A percentile compares a stretch with the other conserved stretches of the same genome.
Evolutionary conservation across 2,797 vertebrate genomes (phyloP).

Genomic region (Syngnathus rostellatus): DNA sequence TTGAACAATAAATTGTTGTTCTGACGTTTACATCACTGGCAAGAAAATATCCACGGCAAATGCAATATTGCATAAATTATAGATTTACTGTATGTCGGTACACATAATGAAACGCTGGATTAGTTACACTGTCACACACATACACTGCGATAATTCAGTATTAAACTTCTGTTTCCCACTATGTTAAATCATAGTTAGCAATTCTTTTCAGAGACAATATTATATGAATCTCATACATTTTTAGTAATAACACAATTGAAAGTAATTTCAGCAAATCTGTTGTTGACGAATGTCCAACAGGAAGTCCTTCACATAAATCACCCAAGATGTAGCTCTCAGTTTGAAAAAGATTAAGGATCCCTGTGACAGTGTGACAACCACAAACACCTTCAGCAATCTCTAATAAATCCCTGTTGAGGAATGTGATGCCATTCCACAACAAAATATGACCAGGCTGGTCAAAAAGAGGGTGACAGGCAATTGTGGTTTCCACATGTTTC

Average conservation of each 20-base stretch:
- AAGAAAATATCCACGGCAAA: background rate
- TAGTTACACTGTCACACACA: conserved; percentile 23
- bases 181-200: too few species aligned
- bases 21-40: background rate
- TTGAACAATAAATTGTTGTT: background rate
- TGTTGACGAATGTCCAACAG: too few species aligned
- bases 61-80: background rate
- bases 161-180: conserved; percentile 32
- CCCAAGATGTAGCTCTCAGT: too few species aligned
- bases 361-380: too few species aligned
- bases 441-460: background rate
- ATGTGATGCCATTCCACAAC: background rate
- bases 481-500: background rate
- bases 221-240: too few species aligned
- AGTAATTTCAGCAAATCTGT: too few species aligned
- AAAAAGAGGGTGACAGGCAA: background rate
- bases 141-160: conserved; percentile 51
- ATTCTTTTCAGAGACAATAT: too few species aligned
- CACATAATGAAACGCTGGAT: background rate
- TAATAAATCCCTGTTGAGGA: background rate
- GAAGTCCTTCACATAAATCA: too few species aligned
- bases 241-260: too few species aligned
- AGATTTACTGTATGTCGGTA: background rate
- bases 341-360: too few species aligned
- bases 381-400: background rate